A percentile compares a stretch with the other conserved stretches of the same genome.
Conservation (phyloP, 2,888 invertebrate genomes). For the Himalopsyche kuldschensis region DNA sequence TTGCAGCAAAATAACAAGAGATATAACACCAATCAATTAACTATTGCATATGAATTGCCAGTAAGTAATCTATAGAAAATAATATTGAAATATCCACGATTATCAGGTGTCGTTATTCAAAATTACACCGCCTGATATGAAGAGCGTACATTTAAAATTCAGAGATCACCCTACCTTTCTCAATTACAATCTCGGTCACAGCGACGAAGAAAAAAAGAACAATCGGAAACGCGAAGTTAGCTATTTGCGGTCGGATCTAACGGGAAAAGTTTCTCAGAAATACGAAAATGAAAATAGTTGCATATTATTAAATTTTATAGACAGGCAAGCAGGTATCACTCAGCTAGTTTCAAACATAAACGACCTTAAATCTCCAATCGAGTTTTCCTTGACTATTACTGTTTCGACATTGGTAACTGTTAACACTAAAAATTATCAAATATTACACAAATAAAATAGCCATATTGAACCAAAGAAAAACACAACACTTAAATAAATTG, state of each 20-base stretch:
- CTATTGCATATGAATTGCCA: no score
- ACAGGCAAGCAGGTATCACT: not conserved
- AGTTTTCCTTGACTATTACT: not conserved
- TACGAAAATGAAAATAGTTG: not conserved
- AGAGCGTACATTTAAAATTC: no score
- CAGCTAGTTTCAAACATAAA: not conserved
- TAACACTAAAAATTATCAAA: not conserved
- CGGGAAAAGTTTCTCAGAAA: not conserved
- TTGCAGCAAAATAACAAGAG: no score
- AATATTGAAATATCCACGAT: no score
- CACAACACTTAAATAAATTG: no score
- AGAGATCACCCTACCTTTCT: no score
- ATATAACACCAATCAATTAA: no score
- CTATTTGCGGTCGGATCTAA: not conserved
- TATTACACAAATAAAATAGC: no score
- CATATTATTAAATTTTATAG: not conserved
- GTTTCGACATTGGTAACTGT: not conserved
- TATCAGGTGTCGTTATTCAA: no score
- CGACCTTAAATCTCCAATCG: not conserved
- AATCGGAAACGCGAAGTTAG: not conserved
- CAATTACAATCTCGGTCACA: not conserved
- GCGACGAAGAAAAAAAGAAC: not conserved
- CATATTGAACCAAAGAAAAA: no score
- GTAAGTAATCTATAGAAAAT: no score
- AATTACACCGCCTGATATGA: no score